A percentile compares a stretch with the other conserved stretches of the same genome.
These are phyloP conservation scores for Charanyca ferruginea DNA, from an alignment of 2,888 invertebrate genomes.

Conservation along the genomic window DNA sequence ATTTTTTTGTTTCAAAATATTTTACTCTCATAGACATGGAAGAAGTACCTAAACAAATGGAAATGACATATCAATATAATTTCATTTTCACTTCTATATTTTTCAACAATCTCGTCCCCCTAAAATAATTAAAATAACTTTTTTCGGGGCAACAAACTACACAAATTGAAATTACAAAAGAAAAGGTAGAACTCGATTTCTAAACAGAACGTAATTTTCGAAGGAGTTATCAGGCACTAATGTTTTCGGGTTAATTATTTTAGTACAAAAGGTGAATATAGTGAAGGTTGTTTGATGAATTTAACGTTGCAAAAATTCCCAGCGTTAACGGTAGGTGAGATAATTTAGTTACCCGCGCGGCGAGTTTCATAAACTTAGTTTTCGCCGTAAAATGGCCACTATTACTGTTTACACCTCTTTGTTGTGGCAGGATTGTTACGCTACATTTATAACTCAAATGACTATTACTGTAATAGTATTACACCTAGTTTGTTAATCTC, in stretches of 20 bases:
- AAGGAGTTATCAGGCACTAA: conserved; percentile 39
- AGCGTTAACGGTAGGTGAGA: conserved; percentile 56
- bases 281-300: conserved; percentile 31
- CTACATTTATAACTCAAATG: conserved; percentile 40
- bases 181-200: conserved; percentile 12
- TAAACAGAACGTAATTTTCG: conserved; percentile 38
- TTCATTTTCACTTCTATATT: neutral
- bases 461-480: too few relatives aligned
- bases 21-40: neutral
- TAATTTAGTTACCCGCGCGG: conserved; percentile 71
- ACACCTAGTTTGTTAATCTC: conserved; percentile 47
- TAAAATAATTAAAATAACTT: conserved; percentile 20
- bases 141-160: conserved; percentile 14
- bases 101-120: neutral
- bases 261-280: conserved; percentile 37
- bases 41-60: neutral
- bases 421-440: conserved; percentile 59
- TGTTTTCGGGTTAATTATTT: conserved; percentile 50
- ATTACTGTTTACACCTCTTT: conserved; percentile 65
- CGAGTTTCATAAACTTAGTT: conserved; percentile 61
- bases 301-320: conserved; percentile 56
- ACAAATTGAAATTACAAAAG: conserved; percentile 37
- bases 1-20: neutral
- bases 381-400: conserved; percentile 70
- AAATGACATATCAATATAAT: neutral